Evolutionary conservation across 2,797 vertebrate species (phyloP), one percentile per base, ranked within the genome.

Genomic region (Myotis findleyi): DNA sequence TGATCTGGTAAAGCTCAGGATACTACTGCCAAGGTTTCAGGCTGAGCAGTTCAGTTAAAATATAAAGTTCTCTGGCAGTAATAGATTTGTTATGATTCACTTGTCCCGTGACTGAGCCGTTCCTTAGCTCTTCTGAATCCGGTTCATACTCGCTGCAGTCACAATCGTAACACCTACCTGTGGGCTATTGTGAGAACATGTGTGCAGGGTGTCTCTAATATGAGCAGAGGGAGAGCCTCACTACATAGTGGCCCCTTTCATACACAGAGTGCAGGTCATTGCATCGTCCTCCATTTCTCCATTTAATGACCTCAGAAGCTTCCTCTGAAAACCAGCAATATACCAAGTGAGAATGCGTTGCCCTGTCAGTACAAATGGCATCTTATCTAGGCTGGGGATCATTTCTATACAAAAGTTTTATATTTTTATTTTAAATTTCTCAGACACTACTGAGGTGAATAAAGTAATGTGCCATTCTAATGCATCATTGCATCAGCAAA

Each of bases 371-470:
- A 12, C 13, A 77, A 72, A 81, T 53, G 18, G 23, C 72, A 47
- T 64, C 76, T 75, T 21, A 23, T 21, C 41, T 36, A 14, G 18
- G 2, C 13, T 73, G 30, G 44, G 17, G 13, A 3, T 57, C 30
- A 47, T 62, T 57, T 85, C 41, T 64, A 10, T 16, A 7, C n/a
- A 71, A 53, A 80, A 79, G 13, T 36, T 69, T 85, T 47, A 33
- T 30, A 53, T 53, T 94, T 86, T 87, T 84, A n/a, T 66, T 80
- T 92, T 66, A 36, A 90, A 90, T 30, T 75, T 55, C 30, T 89
- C 66, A 80, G 17, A 53, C 16, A 59, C 30, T 79, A n/a, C 5
- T 25, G 66, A 73, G 30, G 21, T 87, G 62, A 85, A 89, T 68
- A 88, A 94, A 79, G 41, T 27, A 59, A 53, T 36, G 36, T 11